A percentile compares a stretch with the other conserved stretches of the same genome.
phyloP scores from a whole-genome alignment of 2,113 vertebrate species.

The Trichechus manatus region DNA sequence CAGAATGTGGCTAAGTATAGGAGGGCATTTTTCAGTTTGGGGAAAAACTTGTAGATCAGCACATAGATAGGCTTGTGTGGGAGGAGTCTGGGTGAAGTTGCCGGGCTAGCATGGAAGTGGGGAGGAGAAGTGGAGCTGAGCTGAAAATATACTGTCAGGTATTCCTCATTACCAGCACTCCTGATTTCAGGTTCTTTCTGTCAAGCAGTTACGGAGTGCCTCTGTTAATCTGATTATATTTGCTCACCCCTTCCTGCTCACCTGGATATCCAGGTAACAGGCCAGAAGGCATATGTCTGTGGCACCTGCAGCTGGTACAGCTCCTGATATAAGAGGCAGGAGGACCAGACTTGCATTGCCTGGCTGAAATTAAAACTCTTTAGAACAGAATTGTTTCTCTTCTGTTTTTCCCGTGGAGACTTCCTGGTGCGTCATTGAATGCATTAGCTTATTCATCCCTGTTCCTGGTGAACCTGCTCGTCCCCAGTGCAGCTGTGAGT shows the following conservation, averaged over 20 bases:
- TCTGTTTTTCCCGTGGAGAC: background rate
- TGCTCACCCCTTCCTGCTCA: background rate
- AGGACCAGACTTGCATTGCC: background rate
- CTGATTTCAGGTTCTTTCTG: background rate
- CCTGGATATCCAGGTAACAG: background rate
- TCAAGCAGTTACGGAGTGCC: background rate
- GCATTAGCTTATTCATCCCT: background rate
- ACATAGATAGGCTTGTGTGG: background rate
- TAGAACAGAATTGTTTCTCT: background rate
- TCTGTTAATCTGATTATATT: background rate
- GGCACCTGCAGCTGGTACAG: background rate
- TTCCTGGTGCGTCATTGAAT: slow-evolving; percentile 24
- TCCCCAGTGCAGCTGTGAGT: slow-evolving; percentile 17
- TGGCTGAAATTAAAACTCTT: slow-evolving; percentile 13
- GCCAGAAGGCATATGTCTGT: background rate
- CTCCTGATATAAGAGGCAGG: background rate
- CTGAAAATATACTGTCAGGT: background rate
- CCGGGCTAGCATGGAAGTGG: background rate
- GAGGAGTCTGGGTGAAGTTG: background rate
- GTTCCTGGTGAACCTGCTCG: background rate
- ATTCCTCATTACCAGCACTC: background rate
- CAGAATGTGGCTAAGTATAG: background rate
- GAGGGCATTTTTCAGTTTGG: background rate
- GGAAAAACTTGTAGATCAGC: background rate
- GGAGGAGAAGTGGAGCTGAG: background rate